A percentile compares a stretch with the other conserved stretches of the same genome.
These are phyloP conservation scores for Crotalus helleri DNA, from an alignment of 2,113 vertebrate species.

Conservation along the genomic window DNA sequence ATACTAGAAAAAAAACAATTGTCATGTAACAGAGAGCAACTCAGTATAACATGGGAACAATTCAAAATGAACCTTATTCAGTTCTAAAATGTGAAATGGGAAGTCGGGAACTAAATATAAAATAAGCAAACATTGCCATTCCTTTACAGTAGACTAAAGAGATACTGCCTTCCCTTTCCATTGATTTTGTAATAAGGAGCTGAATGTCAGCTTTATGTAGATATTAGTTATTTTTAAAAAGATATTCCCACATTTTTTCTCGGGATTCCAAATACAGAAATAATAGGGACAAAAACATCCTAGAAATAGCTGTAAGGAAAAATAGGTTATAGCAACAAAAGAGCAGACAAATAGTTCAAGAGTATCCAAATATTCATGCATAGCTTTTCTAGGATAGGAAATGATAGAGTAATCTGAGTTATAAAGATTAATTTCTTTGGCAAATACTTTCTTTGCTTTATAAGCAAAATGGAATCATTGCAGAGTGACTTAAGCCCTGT, in stretches of 20 bases:
- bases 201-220: background rate
- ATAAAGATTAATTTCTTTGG: conserved; percentile 6
- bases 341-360: conserved; percentile 29
- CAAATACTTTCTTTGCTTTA: background rate
- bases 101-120: background rate
- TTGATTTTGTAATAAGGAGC: background rate
- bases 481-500: background rate
- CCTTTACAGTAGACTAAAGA: background rate
- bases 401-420: conserved; percentile 12
- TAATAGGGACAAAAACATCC: background rate
- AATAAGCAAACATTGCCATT: background rate
- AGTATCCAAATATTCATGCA: conserved; percentile 25
- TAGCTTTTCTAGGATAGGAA: background rate
- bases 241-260: background rate
- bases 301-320: background rate
- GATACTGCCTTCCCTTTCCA: background rate
- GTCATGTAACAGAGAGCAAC: background rate
- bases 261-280: background rate
- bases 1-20: background rate
- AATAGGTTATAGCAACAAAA: background rate
- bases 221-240: background rate
- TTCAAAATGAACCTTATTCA: background rate
- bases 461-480: background rate
- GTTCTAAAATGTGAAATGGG: background rate
- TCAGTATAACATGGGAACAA: background rate